Base-by-base conservation (phyloP, 2,113 vertebrate species). In the Ceyx cyanopectus region DNA sequence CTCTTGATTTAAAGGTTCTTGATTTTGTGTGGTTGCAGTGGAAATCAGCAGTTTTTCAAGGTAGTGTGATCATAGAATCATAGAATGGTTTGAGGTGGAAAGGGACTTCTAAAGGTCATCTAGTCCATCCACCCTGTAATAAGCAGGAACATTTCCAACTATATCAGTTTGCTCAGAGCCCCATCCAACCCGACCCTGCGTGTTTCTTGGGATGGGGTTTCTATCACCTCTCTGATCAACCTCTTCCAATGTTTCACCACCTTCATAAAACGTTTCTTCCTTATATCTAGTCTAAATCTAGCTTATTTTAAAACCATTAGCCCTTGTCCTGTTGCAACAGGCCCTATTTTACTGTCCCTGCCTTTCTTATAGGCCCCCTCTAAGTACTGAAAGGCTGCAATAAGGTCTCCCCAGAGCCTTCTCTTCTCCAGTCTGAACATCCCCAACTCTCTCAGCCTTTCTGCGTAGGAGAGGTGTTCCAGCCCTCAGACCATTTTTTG, bases 1-100 rank as follows among this genome's bases (percentile, higher is more conserved):
- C 50, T 16, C 30, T 46, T 9, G 8, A 6, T 45, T 26, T 45
- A 17, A 12, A 30, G 21, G 16, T 4, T 54, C 12, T 45, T 0
- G 0, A 4, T 24, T 48, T 26, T 24, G 5, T 1, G 4, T 2
- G 14, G 13, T 48, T 53, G 15, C 51, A 22, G 61, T 6, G 58
- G 58, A 37, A 24, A 18, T 6, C 48, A 43, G 32, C 19, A 73
- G 50, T 17, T 27, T 24, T 24, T 14, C 27, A 11, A 68, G 40
- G 16, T 4, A 23, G 18, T 2, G 1, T 2, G 0, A 19, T 12
- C 54, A 56, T 10, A 29, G 53, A 18, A 54, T 54, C 53, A 56
- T 18, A 56, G 53, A 54, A 56, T n/a, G 17, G 54, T n/a, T 56
- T n/a, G 6, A 10, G 29, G 30, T 56, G 27, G 10, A n/a, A n/a